Evolutionary conservation across 1,140 invertebrate species (phyloP), one percentile per base, ranked within the genome.

Genomic region (Brachionus rubens): DNA sequence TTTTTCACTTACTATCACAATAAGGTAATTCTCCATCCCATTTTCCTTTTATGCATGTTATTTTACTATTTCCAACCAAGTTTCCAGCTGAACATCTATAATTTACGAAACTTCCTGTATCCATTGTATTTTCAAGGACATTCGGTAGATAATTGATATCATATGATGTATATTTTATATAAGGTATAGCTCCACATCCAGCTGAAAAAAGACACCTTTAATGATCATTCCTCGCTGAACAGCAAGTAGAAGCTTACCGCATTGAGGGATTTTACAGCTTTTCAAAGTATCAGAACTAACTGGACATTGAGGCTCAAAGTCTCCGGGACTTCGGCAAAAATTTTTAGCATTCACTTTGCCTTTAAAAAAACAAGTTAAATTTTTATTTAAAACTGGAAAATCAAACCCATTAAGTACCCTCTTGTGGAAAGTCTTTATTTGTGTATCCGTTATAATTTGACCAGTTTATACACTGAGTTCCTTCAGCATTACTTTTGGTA

Each of bases 401-500:
- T n/a, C n/a, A n/a, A n/a, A n/a, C n/a, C n/a, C n/a, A n/a, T 19
- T 19, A 36, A 40, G 33, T 16, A 59, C 54, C 54, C 19, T 65
- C 59, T 65, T 65, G 59, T 24, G 12, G 9, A 65, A 65, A 65
- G n/a, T 65, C 41, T 65, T 65, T 43, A 43, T 65, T 28, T 24
- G 14, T 46, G 24, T 14, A 65, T 26, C 26, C 12, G 6, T 65
- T n/a, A 65, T 24, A 12, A 24, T 65, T 65, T 12, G 40, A 1
- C 59, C 59, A 65, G 12, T 65, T 41, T 65, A 65, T 24, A 43
- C 59, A 65, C 12, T 43, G n/a, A 4, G 19, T 21, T 43, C 19
- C 59, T n/a, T 65, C n/a, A 43, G 19, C 19, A 12, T 16, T 65
- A 65, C 43, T 28, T 16, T 12, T 65, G 21, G 33, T 41, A n/a